Base-by-base conservation (phyloP, 35 echinoderm and acorn worm genomes). In the Ptychodera flava region DNA sequence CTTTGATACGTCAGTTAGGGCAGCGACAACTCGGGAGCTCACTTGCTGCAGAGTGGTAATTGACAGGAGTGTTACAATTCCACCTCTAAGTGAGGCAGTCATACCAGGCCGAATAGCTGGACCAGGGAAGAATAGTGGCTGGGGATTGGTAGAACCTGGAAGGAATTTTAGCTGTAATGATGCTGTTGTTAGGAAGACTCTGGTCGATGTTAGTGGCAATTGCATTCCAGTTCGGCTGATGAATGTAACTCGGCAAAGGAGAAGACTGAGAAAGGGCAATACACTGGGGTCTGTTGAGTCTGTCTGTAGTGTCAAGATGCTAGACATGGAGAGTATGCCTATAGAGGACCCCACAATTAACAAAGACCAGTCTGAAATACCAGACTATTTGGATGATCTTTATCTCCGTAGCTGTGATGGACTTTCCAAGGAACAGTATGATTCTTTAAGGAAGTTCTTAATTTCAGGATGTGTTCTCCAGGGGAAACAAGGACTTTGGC, bases 381-480 rank as follows among this genome's bases (percentile, higher is more conserved):
- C 89, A 29, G 16, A 0, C 0, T 38, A 81, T 32, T 29, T 91
- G n/a, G 30, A 36, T 31, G 89, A 86, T 28, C 36, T 91, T 16
- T 86, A 29, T 34, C 2, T 32, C 15, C 1, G 31, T 33, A 86
- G 89, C 35, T 36, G 33, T 33, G 33, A 32, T 2, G 35, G 31
- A 31, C 28, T 91, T 16, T 31, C 35, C 1, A 33, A 28, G 33
- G 29, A 87, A 32, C 31, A 77, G 52, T 1, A 64, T 30, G 35
- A 38, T 90, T 16, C 30, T 30, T 64, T 64, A 22, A 64, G 10
- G 30, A 36, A 29, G 79, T 93, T 0, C 53, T 33, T 1, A 81
- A 86, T 76, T 76, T 36, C 27, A 82, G 34, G 35, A 87, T 82
- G 81, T 90, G 22, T 93, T 93, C 32, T 86, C 83, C n/a, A n/a